A percentile compares a stretch with the other conserved stretches of the same genome.
phyloP scores from a whole-genome alignment of 2,797 vertebrate species.

The Anguilla obscura region DNA sequence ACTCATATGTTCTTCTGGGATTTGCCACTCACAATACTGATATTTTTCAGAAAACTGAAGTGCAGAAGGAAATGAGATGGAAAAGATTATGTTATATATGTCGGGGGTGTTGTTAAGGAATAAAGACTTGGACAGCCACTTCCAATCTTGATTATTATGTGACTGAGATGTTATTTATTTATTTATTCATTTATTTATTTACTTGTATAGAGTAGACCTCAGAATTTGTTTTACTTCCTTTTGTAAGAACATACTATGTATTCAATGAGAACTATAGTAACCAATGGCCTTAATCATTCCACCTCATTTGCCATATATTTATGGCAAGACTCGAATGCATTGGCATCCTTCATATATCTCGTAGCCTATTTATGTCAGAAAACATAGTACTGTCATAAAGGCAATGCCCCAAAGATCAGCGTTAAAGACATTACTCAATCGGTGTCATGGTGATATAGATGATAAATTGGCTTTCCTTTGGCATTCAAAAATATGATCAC shows the following conservation, averaged over 20 bases:
- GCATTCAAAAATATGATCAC: background rate
- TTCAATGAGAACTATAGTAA: background rate
- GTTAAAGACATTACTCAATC: background rate
- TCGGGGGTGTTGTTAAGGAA: background rate
- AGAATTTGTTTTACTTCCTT: background rate
- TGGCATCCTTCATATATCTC: background rate
- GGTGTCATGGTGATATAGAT: background rate
- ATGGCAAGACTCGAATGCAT: background rate
- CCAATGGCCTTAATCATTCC: background rate
- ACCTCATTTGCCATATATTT: background rate
- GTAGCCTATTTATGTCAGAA: background rate
- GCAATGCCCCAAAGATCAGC: background rate
- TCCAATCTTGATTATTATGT: background rate
- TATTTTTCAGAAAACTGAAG: background rate
- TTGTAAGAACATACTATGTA: background rate
- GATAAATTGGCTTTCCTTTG: background rate
- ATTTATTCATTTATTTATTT: background rate
- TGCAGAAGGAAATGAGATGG: background rate
- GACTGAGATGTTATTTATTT: background rate
- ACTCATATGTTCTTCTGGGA: background rate
- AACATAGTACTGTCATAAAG: background rate
- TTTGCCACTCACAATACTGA: background rate
- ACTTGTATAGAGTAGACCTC: background rate
- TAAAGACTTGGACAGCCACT: background rate
- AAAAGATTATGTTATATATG: background rate